Base-by-base conservation (phyloP, 2,888 invertebrate species). In the Parapristionchus giblindavisi region DNA sequence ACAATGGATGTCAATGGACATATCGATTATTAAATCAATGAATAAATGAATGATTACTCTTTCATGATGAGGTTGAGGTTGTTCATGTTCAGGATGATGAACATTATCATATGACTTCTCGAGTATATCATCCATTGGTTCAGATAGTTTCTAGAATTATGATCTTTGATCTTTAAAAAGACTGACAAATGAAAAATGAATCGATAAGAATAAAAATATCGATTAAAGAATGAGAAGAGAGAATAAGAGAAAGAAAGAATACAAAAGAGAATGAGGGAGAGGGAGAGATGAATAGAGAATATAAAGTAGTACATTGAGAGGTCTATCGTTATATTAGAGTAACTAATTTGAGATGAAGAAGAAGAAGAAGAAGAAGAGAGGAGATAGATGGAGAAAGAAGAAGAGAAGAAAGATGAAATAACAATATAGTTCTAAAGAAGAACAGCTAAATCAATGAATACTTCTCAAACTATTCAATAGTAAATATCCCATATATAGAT, bases 321-420 rank as follows among this genome's bases (percentile, higher is more conserved):
- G n/a, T n/a, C n/a, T n/a, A n/a, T n/a, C n/a, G n/a, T n/a, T 24
- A 27, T 34, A 63, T 63, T 38, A 63, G 40, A 63, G 40, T 27
- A 63, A 63, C 63, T 40, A 63, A 38, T 63, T 63, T 63, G 63
- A n/a, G n/a, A n/a, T n/a, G n/a, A n/a, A n/a, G n/a, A n/a, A n/a
- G n/a, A n/a, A n/a, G n/a, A n/a, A n/a, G 40, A 40, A 14, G 27
- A 24, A 27, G 34, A 29, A 34, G 34, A 38, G 40, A n/a, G 40
- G n/a, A 11, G 32, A 27, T 14, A 40, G 32, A 21, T 40, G 38
- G 63, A 17, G 11, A 38, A 8, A 3, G 14, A 17, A 63, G n/a
- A 14, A n/a, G 38, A 32, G 63, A 27, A 40, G 27, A 14, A 27
- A 0, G 27, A 40, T 40, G 38, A 40, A 17, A 63, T 63, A 29